Conservation (phyloP, 2,888 invertebrate species). For the Sialis lutaria region DNA sequence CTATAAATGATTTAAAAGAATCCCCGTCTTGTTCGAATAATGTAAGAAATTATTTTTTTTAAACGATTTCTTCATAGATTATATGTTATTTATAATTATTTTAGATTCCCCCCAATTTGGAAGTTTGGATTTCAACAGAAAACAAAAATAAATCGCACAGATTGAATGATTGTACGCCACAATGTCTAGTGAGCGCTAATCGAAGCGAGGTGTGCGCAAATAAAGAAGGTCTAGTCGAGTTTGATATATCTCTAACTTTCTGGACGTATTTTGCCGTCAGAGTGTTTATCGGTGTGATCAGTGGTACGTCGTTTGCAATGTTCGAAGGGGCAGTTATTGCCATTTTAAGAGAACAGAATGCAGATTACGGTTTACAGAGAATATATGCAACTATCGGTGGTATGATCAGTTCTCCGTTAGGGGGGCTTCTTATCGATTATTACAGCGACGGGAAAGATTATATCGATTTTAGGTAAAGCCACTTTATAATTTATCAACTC, state of each 20-base stretch:
- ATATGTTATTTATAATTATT: too few relatives aligned
- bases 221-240: conserved; percentile 35
- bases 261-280: conserved; percentile 52
- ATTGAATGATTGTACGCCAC: conserved; percentile 28
- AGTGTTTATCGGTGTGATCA: conserved; percentile 44
- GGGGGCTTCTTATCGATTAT: conserved; percentile 55
- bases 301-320: conserved; percentile 62
- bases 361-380: conserved; percentile 60
- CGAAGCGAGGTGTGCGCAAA: conserved; percentile 42
- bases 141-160: too few relatives aligned
- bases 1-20: too few relatives aligned
- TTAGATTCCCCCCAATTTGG: too few relatives aligned
- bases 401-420: conserved; percentile 62
- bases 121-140: too few relatives aligned
- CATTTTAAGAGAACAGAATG: conserved; percentile 53
- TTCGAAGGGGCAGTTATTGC: conserved; percentile 67
- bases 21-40: too few relatives aligned
- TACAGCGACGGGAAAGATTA: conserved; percentile 51
- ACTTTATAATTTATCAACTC: background rate
- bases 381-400: conserved; percentile 61
- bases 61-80: too few relatives aligned
- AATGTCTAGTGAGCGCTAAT: conserved; percentile 39
- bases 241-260: conserved; percentile 48
- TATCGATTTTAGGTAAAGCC: conserved; percentile 52
- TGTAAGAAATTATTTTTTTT: too few relatives aligned